A percentile compares a stretch with the other conserved stretches of the same genome.
These are phyloP conservation scores for Astyanax mexicanus DNA, from an alignment of 2,797 vertebrate species.

Conservation along the genomic window DNA sequence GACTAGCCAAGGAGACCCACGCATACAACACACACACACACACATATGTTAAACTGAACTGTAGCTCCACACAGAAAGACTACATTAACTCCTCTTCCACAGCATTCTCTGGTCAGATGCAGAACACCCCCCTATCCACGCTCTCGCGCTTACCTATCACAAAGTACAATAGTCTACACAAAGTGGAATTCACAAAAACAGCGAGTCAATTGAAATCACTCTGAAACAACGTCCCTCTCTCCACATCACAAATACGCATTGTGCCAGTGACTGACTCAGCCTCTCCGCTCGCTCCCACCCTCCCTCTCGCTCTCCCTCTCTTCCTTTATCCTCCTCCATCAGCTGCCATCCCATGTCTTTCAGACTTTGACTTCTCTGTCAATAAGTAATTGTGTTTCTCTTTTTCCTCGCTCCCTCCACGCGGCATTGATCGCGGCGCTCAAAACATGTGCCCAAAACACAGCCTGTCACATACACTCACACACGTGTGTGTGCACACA, in stretches of 20 bases:
- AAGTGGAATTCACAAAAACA: conserved; percentile 33
- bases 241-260: conserved; percentile 38
- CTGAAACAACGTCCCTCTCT: conserved; percentile 14
- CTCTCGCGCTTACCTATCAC: conserved; percentile 10
- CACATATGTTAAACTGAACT: too few relatives aligned
- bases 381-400: conserved; percentile 82
- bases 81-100: conserved; percentile 26
- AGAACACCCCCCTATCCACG: not conserved
- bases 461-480: conserved; percentile 73
- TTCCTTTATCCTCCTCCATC: conserved; percentile 57
- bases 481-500: conserved; percentile 1
- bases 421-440: conserved; percentile 79
- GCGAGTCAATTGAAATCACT: conserved; percentile 27
- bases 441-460: conserved; percentile 75
- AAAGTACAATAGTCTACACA: conserved; percentile 27
- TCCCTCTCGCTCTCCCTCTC: conserved; percentile 24
- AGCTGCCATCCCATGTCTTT: conserved; percentile 75
- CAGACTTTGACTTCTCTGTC: conserved; percentile 80
- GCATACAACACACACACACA: conserved; percentile 39
- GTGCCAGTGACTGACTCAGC: conserved; percentile 44
- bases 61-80: conserved; percentile 11
- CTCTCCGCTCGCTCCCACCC: conserved; percentile 36
- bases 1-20: conserved; percentile 17
- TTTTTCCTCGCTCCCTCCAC: conserved; percentile 70
- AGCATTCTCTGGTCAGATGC: conserved; percentile 19